These are phyloP conservation scores for Xylocopa sonorina DNA, from an alignment of 1,140 invertebrate species.

Conservation along the genomic window DNA sequence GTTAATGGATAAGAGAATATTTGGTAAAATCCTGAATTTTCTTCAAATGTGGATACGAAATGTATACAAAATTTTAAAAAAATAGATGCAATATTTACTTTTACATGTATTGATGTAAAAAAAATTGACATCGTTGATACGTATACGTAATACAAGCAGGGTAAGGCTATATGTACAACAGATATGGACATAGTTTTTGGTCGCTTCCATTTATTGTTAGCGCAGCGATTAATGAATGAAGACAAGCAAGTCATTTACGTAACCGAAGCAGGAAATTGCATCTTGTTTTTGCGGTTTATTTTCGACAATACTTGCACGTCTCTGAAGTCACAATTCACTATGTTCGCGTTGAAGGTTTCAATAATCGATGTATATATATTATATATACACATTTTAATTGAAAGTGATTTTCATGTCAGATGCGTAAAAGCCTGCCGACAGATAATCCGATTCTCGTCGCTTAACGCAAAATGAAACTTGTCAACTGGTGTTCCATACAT, in stretches of 20 bases:
- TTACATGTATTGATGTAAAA: too few species aligned
- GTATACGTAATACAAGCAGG: too few species aligned
- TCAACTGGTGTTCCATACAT: neutral
- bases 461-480: neutral
- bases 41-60: too few species aligned
- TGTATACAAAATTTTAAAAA: neutral
- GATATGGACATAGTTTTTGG: neutral
- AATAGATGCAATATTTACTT: neutral
- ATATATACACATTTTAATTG: neutral
- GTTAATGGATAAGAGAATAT: too few species aligned
- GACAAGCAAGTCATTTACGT: neutral
- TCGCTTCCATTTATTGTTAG: neutral
- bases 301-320: neutral
- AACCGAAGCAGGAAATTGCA: neutral
- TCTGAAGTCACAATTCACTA: neutral
- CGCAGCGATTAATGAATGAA: constrained; percentile 1
- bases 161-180: too few species aligned
- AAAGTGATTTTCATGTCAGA: neutral
- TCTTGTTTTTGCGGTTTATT: neutral
- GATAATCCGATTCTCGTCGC: neutral
- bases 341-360: neutral
- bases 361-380: too few species aligned
- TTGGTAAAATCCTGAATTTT: too few species aligned
- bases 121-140: too few species aligned
- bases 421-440: neutral